Percentiles rank a stretch among this genome's conserved stretches.
These are phyloP conservation scores for Apostichopus japonicus DNA, from an alignment of 35 echinoderm and acorn worm species.

Conservation along the genomic window DNA sequence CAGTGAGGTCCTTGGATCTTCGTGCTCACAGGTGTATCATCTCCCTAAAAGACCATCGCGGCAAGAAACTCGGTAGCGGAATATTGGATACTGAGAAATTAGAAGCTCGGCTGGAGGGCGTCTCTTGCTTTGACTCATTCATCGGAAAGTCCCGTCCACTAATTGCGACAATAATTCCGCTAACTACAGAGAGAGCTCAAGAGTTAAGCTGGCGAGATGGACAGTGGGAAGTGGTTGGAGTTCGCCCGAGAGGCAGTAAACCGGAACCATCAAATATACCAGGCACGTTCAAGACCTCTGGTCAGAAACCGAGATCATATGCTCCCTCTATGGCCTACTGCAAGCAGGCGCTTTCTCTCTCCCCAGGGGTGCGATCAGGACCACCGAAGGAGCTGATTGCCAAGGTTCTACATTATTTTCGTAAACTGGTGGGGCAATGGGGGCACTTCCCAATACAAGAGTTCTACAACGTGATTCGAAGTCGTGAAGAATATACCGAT, in stretches of 20 bases:
- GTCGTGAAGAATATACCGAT: neutral
- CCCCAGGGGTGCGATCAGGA: too few species aligned
- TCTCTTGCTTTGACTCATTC: neutral
- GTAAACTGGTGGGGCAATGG: neutral
- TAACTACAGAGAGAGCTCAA: neutral
- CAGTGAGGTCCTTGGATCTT: neutral
- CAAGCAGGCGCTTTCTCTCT: neutral
- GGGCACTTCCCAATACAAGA: neutral
- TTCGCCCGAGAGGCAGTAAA: neutral
- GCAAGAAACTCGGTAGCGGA: neutral
- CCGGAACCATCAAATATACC: neutral
- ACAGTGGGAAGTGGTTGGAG: neutral
- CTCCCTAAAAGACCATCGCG: neutral
- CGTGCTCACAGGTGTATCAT: neutral
- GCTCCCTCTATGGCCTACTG: neutral
- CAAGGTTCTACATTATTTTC: neutral
- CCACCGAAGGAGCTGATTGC: neutral
- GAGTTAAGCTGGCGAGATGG: neutral
- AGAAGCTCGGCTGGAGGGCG: conserved; percentile 13
- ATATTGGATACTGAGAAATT: conserved; percentile 6
- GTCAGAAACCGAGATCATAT: too few species aligned
- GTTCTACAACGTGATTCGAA: neutral
- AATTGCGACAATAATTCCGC: neutral
- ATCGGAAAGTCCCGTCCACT: neutral
- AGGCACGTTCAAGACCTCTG: neutral